These are phyloP conservation scores for Laodelphax striatellus DNA, from an alignment of 1,140 invertebrate species.

Conservation along the genomic window DNA sequence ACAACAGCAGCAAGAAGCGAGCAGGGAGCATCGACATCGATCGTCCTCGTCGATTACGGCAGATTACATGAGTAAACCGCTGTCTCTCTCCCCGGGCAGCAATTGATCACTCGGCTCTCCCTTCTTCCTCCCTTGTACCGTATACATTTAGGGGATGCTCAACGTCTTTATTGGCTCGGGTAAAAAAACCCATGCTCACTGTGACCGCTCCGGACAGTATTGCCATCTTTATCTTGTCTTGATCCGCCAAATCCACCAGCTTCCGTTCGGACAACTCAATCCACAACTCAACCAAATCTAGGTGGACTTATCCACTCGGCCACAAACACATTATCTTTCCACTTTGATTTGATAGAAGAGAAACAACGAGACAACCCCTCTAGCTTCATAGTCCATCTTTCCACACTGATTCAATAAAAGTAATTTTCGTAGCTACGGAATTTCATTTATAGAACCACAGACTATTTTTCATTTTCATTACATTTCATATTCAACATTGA, in stretches of 20 bases:
- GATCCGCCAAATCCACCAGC: neutral
- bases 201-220: neutral
- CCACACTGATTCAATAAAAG: too few relatives aligned
- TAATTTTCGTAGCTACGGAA: too few relatives aligned
- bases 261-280: too few relatives aligned
- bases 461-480: too few relatives aligned
- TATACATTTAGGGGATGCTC: neutral
- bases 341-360: too few relatives aligned
- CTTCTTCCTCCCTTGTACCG: neutral
- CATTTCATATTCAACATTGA: too few relatives aligned
- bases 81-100: neutral
- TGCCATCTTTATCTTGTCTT: neutral
- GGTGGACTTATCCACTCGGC: too few relatives aligned
- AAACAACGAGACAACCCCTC: too few relatives aligned
- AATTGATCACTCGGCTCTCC: neutral
- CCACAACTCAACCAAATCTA: too few relatives aligned
- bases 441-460: too few relatives aligned
- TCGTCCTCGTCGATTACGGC: conserved; percentile 5
- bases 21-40: neutral
- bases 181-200: neutral
- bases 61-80: conserved; percentile 13
- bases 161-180: neutral
- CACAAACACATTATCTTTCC: too few relatives aligned
- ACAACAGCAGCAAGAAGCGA: neutral
- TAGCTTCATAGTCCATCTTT: too few relatives aligned